Percentiles rank a stretch among this genome's conserved stretches.
Evolutionary conservation across 35 echinoderm and acorn worm species (phyloP).

Genomic region (Ptychodera flava): DNA sequence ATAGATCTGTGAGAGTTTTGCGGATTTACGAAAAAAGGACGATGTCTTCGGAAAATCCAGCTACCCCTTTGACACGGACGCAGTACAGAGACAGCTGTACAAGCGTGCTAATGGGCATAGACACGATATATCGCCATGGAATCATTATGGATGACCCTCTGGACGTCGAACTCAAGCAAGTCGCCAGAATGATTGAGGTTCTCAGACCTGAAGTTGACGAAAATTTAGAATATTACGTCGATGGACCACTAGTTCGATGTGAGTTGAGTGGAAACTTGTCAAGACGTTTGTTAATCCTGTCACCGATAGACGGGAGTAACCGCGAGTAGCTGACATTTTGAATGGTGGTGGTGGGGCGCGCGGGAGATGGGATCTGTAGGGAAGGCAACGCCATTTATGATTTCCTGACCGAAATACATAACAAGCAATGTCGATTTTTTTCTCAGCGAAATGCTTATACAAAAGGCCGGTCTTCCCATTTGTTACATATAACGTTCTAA

Average conservation of each 20-base stretch:
- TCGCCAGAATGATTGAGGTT: conserved; percentile 47
- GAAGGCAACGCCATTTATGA: too few relatives aligned
- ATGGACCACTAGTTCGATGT: conserved; percentile 98
- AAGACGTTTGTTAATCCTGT: too few relatives aligned
- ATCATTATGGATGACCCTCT: conserved; percentile 58
- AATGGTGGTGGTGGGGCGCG: too few relatives aligned
- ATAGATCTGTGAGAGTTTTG: background rate
- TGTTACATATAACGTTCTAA: too few relatives aligned
- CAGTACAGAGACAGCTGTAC: conserved; percentile 87
- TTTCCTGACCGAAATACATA: too few relatives aligned
- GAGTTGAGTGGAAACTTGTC: too few relatives aligned
- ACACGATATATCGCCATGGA: conserved; percentile 66
- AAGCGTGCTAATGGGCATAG: conserved; percentile 78
- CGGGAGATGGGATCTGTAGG: too few relatives aligned
- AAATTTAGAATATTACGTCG: conserved; percentile 83
- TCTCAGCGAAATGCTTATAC: too few relatives aligned
- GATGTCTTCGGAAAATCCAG: conserved; percentile 92
- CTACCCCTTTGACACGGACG: conserved; percentile 70
- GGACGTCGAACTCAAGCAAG: conserved; percentile 34
- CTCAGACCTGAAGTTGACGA: conserved; percentile 55
- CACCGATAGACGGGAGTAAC: too few relatives aligned
- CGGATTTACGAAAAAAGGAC: background rate
- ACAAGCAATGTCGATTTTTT: too few relatives aligned
- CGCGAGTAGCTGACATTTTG: too few relatives aligned
- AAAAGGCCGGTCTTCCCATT: too few relatives aligned